Percentiles rank a stretch among this genome's conserved stretches.
Conservation (phyloP, 2,797 vertebrate species). For the Psittacula echo region DNA sequence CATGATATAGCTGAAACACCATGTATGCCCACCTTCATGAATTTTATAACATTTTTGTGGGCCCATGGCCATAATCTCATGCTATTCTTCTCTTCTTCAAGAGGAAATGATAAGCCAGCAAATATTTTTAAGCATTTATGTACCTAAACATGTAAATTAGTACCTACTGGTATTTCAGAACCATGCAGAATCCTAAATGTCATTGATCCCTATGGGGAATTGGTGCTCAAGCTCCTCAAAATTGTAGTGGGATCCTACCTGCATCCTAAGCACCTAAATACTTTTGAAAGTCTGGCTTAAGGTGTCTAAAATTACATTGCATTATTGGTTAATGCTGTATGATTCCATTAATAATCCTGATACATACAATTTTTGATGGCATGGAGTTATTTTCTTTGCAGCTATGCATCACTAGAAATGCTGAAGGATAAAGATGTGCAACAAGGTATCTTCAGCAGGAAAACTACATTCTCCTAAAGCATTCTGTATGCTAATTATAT, state of each 20-base stretch:
- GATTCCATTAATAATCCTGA: background rate
- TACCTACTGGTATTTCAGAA: background rate
- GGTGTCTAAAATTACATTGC: background rate
- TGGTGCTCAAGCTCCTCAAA: background rate
- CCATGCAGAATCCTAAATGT: background rate
- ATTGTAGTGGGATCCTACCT: background rate
- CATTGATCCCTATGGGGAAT: background rate
- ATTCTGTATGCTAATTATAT: background rate
- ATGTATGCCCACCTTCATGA: background rate
- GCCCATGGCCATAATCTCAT: background rate
- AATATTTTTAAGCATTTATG: background rate
- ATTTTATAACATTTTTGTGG: background rate
- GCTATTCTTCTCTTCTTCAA: background rate
- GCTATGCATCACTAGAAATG: background rate
- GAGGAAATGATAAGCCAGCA: background rate
- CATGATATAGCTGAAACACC: fast-evolving
- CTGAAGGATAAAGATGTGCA: background rate
- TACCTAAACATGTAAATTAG: background rate
- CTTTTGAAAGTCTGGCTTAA: background rate
- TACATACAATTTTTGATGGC: background rate
- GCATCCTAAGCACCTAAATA: background rate
- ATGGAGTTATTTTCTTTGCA: constrained; percentile 4
- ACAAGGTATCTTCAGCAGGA: background rate
- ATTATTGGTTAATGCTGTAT: background rate
- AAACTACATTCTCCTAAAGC: background rate